Evolutionary conservation across 2,888 invertebrate species (phyloP), one percentile per base, ranked within the genome.

Genomic region (Limnephilus marmoratus): DNA sequence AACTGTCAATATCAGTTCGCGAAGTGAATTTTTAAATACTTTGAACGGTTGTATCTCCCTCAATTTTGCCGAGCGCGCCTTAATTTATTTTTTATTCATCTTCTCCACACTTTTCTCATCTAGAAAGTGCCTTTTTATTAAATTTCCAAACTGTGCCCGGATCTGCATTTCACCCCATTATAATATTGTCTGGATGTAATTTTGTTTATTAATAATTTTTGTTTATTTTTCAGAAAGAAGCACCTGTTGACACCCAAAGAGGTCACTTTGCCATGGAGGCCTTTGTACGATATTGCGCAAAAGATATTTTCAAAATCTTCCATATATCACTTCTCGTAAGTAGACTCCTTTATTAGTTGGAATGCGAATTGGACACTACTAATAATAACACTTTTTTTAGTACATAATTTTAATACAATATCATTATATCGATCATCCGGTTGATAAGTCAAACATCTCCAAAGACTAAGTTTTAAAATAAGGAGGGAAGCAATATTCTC

Each of bases 251-350:
- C 97, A 4, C 97, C 98, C 80, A 97, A 97, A 92, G 99, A 99
- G 93, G 95, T 99, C 92, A 96, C 97, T 92, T 95, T 99, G 93
- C 97, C 98, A 90, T 99, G 99, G 99, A 96, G 97, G 94, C 99
- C 99, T 18, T 95, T 99, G 13, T 98, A 98, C 94, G 96, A 98
- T 12, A 95, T 98, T 85, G 96, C 96, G 91, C 95, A 96, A 94
- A 96, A 96, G 94, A 96, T 97, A 93, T 96, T 97, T 94, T 96
- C 97, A 94, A 96, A 96, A 93, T 96, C 95, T 94, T 96, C 96
- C 13, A 96, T 97, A 96, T 97, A 96, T 94, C 96, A 96, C 94
- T 95, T 95, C 93, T 95, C 94, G 97, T 97, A 95, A 96, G 96
- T 95, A 92, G 94, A 85, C 31, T 24, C 85, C 68, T 68, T 68